These are phyloP conservation scores for Felis catus DNA, from an alignment of 2,113 vertebrate genomes.

Conservation along the genomic window F.catus_Fca126_mat1.0 CM031419.1:213452501-213453000, in stretches of 20 bases:
- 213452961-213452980: accelerated
- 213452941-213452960: background rate
- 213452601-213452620: background rate
- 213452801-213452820: background rate
- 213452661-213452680: accelerated
- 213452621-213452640: background rate
- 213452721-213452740: accelerated
- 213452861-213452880: background rate
- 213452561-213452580: background rate
- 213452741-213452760: background rate
- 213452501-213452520: background rate
- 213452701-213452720: background rate
- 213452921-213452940: background rate
- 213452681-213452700: accelerated
- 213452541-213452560: conserved; percentile 43
- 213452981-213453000: background rate
- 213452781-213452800: background rate
- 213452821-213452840: accelerated
- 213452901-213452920: accelerated
- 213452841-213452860: background rate
- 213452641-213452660: background rate
- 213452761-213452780: background rate
- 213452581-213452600: background rate
- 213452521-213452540: conserved; percentile 40
- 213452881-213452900: background rate